These are phyloP conservation scores for Nipponia nippon DNA, from an alignment of 2,113 vertebrate species.

Conservation along the genomic window DNA sequence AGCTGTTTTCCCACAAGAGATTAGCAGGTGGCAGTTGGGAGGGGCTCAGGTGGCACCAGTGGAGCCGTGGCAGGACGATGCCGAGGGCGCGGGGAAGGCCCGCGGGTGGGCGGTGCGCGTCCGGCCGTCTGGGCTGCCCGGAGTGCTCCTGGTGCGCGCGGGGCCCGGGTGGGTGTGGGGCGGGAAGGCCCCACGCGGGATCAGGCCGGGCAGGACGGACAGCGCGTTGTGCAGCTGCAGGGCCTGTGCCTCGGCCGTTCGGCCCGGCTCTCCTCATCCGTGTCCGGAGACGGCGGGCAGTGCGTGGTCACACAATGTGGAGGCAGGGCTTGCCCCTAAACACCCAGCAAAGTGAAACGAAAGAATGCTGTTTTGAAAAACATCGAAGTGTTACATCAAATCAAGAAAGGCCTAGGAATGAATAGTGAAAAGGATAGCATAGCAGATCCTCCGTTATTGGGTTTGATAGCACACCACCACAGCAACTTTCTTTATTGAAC, in stretches of 20 bases:
- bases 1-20: background rate
- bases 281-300: accelerated
- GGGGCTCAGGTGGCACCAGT: background rate
- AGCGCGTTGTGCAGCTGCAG: accelerated
- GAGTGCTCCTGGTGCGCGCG: no score
- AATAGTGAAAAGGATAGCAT: background rate
- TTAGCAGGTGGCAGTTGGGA: background rate
- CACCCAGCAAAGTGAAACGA: accelerated
- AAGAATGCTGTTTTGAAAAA: accelerated
- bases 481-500: background rate
- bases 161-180: accelerated
- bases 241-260: no score
- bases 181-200: background rate
- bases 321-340: background rate
- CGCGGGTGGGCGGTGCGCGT: no score
- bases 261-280: no score
- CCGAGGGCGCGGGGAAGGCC: background rate
- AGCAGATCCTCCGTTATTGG: accelerated
- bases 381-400: accelerated
- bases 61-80: background rate
- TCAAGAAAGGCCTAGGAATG: background rate
- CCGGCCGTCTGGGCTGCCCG: accelerated
- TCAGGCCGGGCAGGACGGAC: background rate
- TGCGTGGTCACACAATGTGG: accelerated
- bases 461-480: background rate